Percentiles rank a stretch among this genome's conserved stretches.
Conservation (phyloP, 2,888 invertebrate genomes). For the Polydrusus tereticollis region DNA sequence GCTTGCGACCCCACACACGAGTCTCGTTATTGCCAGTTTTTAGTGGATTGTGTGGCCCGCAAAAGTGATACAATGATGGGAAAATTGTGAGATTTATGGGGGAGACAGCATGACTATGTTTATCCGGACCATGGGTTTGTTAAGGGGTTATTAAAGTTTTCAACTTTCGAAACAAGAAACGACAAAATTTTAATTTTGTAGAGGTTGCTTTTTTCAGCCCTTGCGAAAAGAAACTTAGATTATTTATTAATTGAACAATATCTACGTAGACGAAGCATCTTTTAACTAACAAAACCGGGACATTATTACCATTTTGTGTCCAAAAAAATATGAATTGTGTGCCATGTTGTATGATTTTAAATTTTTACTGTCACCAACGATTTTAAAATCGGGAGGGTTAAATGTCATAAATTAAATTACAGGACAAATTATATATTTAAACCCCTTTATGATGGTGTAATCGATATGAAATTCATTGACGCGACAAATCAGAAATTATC, state of each 20-base stretch:
- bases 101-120: not conserved
- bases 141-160: too few species aligned
- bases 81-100: not conserved
- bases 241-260: too few species aligned
- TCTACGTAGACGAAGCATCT: too few species aligned
- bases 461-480: conserved; percentile 29
- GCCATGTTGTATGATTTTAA: too few species aligned
- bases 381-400: not conserved
- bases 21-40: conserved; percentile 4
- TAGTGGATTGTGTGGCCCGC: conserved; percentile 11
- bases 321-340: too few species aligned
- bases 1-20: conserved; percentile 10
- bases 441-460: conserved; percentile 26
- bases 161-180: too few species aligned
- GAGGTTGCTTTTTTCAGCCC: too few species aligned
- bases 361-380: too few species aligned
- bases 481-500: conserved; percentile 35
- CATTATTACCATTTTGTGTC: too few species aligned
- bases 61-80: conserved; percentile 1
- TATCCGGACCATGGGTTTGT: not conserved
- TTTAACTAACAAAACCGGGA: too few species aligned
- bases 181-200: too few species aligned
- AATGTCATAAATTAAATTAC: conserved; percentile 14
- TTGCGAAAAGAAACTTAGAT: too few species aligned
- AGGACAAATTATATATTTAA: conserved; percentile 26